phyloP scores from a whole-genome alignment of 2,888 invertebrate genomes.

The Drosophila trichaetosa region DNA sequence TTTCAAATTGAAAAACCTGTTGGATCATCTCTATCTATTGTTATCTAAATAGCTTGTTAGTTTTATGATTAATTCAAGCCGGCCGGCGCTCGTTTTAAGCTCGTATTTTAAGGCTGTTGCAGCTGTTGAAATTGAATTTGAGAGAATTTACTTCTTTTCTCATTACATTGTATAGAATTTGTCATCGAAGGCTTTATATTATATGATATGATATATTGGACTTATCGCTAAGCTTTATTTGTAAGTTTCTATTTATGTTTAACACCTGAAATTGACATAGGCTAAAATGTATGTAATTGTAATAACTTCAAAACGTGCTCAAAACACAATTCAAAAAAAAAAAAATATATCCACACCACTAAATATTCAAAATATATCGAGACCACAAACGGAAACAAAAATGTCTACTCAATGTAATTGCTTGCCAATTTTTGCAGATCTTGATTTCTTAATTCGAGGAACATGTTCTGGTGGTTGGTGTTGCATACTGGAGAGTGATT shows the following conservation, averaged over 20 bases:
- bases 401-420: background rate
- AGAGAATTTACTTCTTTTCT: conserved; percentile 3
- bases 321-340: conserved; percentile 40
- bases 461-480: background rate
- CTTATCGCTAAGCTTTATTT: conserved; percentile 44
- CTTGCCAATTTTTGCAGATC: background rate
- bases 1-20: conserved; percentile 61
- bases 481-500: too few species aligned
- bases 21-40: conserved; percentile 46
- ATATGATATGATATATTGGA: conserved; percentile 16
- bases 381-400: conserved; percentile 30
- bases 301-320: conserved; percentile 62
- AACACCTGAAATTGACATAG: conserved; percentile 60
- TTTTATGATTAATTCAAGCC: conserved; percentile 49
- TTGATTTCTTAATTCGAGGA: background rate
- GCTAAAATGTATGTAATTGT: conserved; percentile 51
- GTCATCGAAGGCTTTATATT: conserved; percentile 60
- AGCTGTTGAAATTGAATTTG: conserved; percentile 38
- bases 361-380: conserved; percentile 45
- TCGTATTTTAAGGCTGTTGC: conserved; percentile 30
- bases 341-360: conserved; percentile 11
- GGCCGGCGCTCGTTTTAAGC: conserved; percentile 53
- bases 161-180: conserved; percentile 53
- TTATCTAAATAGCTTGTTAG: conserved; percentile 30
- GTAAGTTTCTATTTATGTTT: conserved; percentile 73